A percentile compares a stretch with the other conserved stretches of the same genome.
Conservation (phyloP, 1,140 invertebrate species). For the Acromyrmex charruanus region DNA sequence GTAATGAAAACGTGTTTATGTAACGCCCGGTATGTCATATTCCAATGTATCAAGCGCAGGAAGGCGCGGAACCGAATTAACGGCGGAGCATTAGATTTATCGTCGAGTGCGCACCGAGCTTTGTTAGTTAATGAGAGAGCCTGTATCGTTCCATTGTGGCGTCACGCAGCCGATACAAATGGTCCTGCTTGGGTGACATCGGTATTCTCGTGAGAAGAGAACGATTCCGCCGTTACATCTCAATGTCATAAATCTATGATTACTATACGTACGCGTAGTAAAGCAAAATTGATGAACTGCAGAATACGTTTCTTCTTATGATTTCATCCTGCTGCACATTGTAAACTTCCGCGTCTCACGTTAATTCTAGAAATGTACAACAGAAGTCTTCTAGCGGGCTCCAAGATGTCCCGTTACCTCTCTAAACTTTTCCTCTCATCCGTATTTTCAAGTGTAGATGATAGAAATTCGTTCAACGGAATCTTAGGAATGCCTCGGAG, state of each 20-base stretch:
- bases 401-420: background rate
- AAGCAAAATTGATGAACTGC: constrained; percentile 24
- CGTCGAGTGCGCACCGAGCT: background rate
- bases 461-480: constrained; percentile 4
- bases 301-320: constrained; percentile 3
- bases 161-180: constrained; percentile 50
- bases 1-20: constrained; percentile 76
- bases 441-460: background rate
- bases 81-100: constrained; percentile 62
- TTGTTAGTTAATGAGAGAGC: constrained; percentile 57
- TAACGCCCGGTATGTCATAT: constrained; percentile 71
- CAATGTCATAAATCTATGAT: constrained; percentile 59
- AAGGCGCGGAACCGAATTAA: constrained; percentile 44
- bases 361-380: background rate
- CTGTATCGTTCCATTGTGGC: constrained; percentile 23
- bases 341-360: constrained; percentile 10
- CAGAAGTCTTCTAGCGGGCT: background rate
- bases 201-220: constrained; percentile 44
- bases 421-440: background rate
- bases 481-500: background rate
- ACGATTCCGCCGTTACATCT: constrained; percentile 48
- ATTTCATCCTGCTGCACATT: background rate
- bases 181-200: constrained; percentile 31
- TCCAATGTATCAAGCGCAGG: constrained; percentile 53
- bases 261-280: background rate